Evolutionary conservation across 2,888 invertebrate genomes (phyloP).

Genomic region (Drosophila mimetica): DNA sequence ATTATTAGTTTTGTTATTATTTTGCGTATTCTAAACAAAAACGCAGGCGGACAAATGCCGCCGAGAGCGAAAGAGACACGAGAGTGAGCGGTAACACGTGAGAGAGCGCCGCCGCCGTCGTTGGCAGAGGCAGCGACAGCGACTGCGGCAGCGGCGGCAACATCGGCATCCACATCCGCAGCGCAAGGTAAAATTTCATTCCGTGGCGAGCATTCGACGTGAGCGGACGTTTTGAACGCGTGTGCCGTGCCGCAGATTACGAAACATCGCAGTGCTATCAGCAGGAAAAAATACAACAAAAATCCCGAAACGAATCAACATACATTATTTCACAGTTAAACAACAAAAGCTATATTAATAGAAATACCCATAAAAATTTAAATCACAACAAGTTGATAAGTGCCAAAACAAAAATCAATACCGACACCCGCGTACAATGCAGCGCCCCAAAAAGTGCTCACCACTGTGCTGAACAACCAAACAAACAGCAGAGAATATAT

Average conservation of each 20-base stretch:
- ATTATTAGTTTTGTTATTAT: slow-evolving; percentile 83
- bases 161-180: slow-evolving; percentile 12
- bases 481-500: slow-evolving; percentile 8
- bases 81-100: slow-evolving; percentile 16
- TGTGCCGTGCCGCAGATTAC: slow-evolving; percentile 31
- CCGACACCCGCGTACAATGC: slow-evolving; percentile 30
- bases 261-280: slow-evolving; percentile 33
- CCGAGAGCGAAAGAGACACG: slow-evolving; percentile 9
- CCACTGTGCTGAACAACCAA: slow-evolving; percentile 33
- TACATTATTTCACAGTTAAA: slow-evolving; percentile 19
- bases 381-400: slow-evolving; percentile 26
- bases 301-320: slow-evolving; percentile 29
- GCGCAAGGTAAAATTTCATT: slow-evolving; percentile 81
- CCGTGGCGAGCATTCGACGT: slow-evolving; percentile 83
- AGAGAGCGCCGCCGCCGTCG: slow-evolving; percentile 28
- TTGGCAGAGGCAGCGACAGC: slow-evolving; percentile 15
- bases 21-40: slow-evolving; percentile 83
- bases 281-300: not conserved
- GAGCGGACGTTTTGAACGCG: slow-evolving; percentile 76
- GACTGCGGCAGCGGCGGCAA: not conserved
- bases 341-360: not conserved
- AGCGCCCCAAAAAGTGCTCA: slow-evolving; percentile 60
- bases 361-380: slow-evolving; percentile 5
- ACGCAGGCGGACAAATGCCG: slow-evolving; percentile 47
- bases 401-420: slow-evolving; percentile 14